Percentiles rank a stretch among this genome's conserved stretches.
Evolutionary conservation across 2,797 vertebrate genomes (phyloP).

Genomic region (Leucoraja ocellata): DNA sequence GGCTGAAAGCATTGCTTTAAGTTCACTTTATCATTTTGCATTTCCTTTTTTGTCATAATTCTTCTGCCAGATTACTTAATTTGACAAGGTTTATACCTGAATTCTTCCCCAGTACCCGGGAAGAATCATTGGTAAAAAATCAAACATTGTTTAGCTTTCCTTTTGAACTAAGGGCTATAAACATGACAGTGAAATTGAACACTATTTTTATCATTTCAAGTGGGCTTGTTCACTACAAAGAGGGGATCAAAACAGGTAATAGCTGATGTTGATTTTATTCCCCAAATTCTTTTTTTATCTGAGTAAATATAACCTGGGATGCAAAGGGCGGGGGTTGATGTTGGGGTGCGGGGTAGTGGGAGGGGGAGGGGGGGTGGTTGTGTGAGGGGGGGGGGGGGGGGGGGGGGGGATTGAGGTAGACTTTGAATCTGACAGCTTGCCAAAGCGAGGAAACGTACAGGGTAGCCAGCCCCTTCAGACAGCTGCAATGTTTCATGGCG

Average conservation of each 20-base stretch:
- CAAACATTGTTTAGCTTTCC: slow-evolving; percentile 52
- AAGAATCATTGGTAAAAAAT: slow-evolving; percentile 50
- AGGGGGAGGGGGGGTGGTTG: not conserved
- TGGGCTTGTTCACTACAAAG: slow-evolving; percentile 50
- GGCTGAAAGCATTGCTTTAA: not conserved
- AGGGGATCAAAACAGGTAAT: slow-evolving; percentile 57
- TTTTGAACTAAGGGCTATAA: slow-evolving; percentile 52
- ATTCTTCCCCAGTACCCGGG: not conserved
- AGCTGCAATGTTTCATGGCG: slow-evolving; percentile 89
- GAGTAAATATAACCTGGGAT: slow-evolving; percentile 61
- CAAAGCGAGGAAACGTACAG: slow-evolving; percentile 61
- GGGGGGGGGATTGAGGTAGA: slow-evolving; percentile 44
- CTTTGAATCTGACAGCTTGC: slow-evolving; percentile 63
- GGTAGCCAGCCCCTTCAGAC: slow-evolving; percentile 68
- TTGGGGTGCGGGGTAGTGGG: not conserved
- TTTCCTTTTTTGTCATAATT: slow-evolving; percentile 1
- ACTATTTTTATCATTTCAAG: slow-evolving; percentile 55
- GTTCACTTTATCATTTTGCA: not conserved
- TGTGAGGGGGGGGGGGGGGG: not conserved
- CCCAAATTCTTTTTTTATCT: slow-evolving; percentile 60
- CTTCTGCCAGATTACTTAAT: not conserved
- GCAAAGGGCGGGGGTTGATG: not conserved
- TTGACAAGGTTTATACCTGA: not conserved
- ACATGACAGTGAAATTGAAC: slow-evolving; percentile 49
- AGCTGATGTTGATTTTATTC: slow-evolving; percentile 61